Evolutionary conservation across 1,140 invertebrate genomes (phyloP), one percentile per base, ranked within the genome.

Genomic region (Hyposmocoma kahamanoa): DNA sequence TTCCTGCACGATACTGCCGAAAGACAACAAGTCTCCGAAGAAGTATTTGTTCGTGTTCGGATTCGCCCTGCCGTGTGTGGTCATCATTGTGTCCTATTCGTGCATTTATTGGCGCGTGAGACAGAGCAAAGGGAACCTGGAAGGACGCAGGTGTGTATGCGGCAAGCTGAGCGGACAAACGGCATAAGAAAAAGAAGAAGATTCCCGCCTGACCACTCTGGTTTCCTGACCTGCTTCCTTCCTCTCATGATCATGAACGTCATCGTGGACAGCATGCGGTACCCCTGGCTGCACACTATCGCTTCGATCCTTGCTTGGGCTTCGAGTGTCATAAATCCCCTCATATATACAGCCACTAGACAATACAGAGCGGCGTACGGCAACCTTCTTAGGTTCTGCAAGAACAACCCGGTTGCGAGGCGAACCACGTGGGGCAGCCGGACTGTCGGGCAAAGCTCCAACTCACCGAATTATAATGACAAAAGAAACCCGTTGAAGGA

Each of bases 161-260:
- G 88, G 87, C 59, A 88, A 88, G 66, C 78, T 86, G 8, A 84
- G 74, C 45, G 79, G 81, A 3, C 75, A 80, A 50, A 77, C 73
- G 20, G 75, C 80, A 0, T 84, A 79, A 59, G 81, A 84, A 45
- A 84, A 89, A 62, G 83, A 92, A 52, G 94, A 95, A 62, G 94
- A 96, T 67, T 91, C 91, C 13, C 88, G 93, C 21, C 87, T 97
- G 13, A 96, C 95, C 1, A 91, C 91, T 50, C 89, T 96, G 56
- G 92, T 64, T 96, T 96, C 81, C 76, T 96, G 1, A 78, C 93
- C 18, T 96, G 93, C 66, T 97, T 95, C 81, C 87, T 96, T 44
- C 95, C 95, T 0, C 84, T 96, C 26, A 95, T 95, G 92, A 87
- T 96, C 39, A 93, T 93, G 60, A 96, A 96, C 76, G 94, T 96